phyloP scores from a whole-genome alignment of 2,888 invertebrate species.

The Yponomeuta evonymella region DNA sequence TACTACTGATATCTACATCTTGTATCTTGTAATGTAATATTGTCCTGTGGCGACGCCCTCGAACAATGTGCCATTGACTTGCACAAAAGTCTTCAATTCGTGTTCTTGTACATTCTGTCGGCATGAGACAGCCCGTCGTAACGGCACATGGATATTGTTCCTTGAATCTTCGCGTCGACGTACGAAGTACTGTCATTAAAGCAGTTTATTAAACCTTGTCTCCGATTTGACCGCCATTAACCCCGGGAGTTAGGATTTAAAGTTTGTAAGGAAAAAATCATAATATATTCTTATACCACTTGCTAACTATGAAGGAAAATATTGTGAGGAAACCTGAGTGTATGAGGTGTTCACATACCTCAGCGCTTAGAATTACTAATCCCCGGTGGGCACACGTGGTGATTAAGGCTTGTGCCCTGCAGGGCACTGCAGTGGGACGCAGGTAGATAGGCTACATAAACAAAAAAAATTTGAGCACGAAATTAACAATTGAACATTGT shows the following conservation, averaged over 20 bases:
- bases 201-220: conserved; percentile 1
- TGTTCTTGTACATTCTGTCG: neutral
- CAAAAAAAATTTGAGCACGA: no score
- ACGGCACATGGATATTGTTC: neutral
- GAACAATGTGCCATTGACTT: neutral
- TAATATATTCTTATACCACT: no score
- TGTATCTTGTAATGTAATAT: neutral
- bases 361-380: no score
- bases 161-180: neutral
- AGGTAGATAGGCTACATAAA: no score
- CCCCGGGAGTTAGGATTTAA: neutral
- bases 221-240: neutral
- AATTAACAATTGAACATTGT: no score
- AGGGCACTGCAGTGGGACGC: no score
- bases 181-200: neutral
- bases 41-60: neutral
- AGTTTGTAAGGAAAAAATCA: neutral
- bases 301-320: no score
- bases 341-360: no score
- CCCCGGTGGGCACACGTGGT: no score
- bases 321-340: no score
- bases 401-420: no score
- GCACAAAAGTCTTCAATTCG: neutral
- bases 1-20: neutral
- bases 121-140: neutral